phyloP scores from a whole-genome alignment of 2,888 invertebrate genomes.

The Tiliacea aurago region DNA sequence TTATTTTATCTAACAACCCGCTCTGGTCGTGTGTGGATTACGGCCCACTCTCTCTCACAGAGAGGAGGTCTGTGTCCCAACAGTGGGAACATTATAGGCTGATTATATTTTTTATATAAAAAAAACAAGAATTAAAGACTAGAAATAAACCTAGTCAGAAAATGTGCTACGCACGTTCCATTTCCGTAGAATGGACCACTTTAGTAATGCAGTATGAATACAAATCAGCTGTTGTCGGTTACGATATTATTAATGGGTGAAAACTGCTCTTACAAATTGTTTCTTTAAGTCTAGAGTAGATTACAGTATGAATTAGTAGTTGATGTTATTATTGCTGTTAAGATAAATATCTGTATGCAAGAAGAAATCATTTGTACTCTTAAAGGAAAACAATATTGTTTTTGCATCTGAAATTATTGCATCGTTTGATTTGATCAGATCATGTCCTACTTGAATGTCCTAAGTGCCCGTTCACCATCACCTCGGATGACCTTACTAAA shows the following conservation, averaged over 20 bases:
- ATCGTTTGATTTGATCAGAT: too few species aligned
- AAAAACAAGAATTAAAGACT: slow-evolving; percentile 26
- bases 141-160: slow-evolving; percentile 39
- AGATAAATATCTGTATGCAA: background rate
- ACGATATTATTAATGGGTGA: slow-evolving; percentile 45
- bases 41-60: too few species aligned
- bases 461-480: too few species aligned
- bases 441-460: too few species aligned
- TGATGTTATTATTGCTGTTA: background rate
- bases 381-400: background rate
- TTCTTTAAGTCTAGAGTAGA: slow-evolving; percentile 17
- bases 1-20: too few species aligned
- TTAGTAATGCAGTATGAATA: slow-evolving; percentile 48
- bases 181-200: slow-evolving; percentile 52
- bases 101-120: too few species aligned
- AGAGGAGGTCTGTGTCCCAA: too few species aligned
- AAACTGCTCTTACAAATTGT: slow-evolving; percentile 48
- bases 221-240: slow-evolving; percentile 55
- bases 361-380: background rate
- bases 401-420: too few species aligned
- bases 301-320: slow-evolving; percentile 21
- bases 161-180: slow-evolving; percentile 56
- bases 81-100: too few species aligned
- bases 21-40: too few species aligned
- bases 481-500: too few species aligned